Evolutionary conservation across 2,797 vertebrate species (phyloP), one percentile per base, ranked within the genome.

Genomic region (Xerus rutilus): DNA sequence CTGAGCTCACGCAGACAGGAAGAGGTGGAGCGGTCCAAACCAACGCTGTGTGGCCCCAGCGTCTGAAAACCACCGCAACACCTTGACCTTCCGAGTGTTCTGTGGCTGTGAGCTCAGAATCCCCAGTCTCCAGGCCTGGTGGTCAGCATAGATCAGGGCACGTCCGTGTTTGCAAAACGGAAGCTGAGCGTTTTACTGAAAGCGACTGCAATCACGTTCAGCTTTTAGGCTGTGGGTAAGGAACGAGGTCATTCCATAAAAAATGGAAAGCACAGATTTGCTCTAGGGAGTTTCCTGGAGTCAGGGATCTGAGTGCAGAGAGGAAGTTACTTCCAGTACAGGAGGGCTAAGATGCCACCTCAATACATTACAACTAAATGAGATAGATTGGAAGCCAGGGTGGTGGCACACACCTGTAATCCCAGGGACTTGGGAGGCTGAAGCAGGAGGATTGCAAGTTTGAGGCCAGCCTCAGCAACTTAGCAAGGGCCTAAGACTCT

Each of bases 191-290:
- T 64, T 59, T 93, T 78, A 92, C 92, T 94, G 88, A 96, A 97
- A 89, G 86, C 83, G 32, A 45, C 79, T 14, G 2, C 74, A 52
- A 74, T 79, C 70, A 76, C 59, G 28, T 25, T 52, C 1, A 4
- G 83, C 82, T 86, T 91, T 69, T 67, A 73, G 79, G 91, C 52
- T 57, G 35, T 20, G 57, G 78, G 65, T 49, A 69, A 79, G 83
- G 70, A 89, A 96, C 23, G 17, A 96, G 74, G 96, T 96, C 95
- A 88, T 84, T 72, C 74, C 73, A 86, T 91, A 93, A 97, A 96
- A 96, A 96, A 97, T 67, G 91, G 93, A 97, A 97, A 96, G 69
- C 72, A 96, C 95, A 95, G 84, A 86, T 49, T 30, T 69, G 94
- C 90, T 49, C 89, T 2, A 39, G 93, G 89, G 89, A 84, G 86